Evolutionary conservation across 2,113 vertebrate species (phyloP).

Genomic region (Strix aluco): DNA sequence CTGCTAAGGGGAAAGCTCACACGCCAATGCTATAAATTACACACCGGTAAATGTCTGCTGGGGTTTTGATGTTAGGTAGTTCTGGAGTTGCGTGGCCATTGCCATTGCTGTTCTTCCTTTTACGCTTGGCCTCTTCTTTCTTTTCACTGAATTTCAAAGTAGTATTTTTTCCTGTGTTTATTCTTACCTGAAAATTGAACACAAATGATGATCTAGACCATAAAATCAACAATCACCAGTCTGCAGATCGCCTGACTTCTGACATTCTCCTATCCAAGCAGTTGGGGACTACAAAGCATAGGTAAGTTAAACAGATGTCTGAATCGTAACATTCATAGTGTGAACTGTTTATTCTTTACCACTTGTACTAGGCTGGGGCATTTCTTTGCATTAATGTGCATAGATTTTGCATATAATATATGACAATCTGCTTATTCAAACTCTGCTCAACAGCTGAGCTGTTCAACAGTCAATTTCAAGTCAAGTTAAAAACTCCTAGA

Average conservation of each 20-base stretch:
- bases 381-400: background rate
- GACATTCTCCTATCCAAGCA: background rate
- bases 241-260: background rate
- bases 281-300: background rate
- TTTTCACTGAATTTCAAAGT: constrained; percentile 95
- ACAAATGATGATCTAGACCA: constrained; percentile 22
- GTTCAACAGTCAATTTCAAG: background rate
- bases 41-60: constrained; percentile 93
- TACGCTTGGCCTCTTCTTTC: constrained; percentile 92
- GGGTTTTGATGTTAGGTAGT: constrained; percentile 85
- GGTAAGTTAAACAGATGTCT: background rate
- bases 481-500: background rate
- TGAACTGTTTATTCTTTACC: background rate
- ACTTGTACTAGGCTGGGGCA: background rate
- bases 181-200: constrained; percentile 86
- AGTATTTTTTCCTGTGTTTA: constrained; percentile 97
- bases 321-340: background rate
- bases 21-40: background rate
- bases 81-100: constrained; percentile 83
- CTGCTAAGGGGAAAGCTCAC: background rate
- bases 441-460: background rate
- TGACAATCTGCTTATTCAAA: background rate
- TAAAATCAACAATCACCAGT: constrained; percentile 1
- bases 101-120: constrained; percentile 84
- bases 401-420: background rate